A percentile compares a stretch with the other conserved stretches of the same genome.
Conservation (phyloP, 2,113 vertebrate species). For the Scatophagus argus region DNA sequence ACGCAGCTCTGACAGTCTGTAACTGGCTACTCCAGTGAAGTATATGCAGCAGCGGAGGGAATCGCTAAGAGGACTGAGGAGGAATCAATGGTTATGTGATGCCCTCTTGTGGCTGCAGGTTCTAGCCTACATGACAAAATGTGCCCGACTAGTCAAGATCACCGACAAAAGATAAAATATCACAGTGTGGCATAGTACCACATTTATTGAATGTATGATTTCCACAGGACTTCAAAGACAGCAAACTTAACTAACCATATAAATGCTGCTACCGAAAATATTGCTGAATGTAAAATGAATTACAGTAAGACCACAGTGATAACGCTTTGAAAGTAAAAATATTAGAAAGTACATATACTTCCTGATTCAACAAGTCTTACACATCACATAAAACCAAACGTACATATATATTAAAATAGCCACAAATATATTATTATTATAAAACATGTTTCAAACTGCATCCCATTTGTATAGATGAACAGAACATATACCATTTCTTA, state of each 20-base stretch:
- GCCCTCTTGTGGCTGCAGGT: constrained; percentile 54
- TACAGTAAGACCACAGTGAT: constrained; percentile 43
- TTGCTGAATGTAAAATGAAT: constrained; percentile 45
- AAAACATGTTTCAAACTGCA: constrained; percentile 58
- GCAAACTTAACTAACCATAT: constrained; percentile 28
- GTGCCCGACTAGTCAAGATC: not conserved
- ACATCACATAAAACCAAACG: constrained; percentile 52
- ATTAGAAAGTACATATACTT: constrained; percentile 52
- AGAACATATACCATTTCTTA: constrained; percentile 48
- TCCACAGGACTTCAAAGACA: constrained; percentile 52
- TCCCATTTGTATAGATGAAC: constrained; percentile 37
- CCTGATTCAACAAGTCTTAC: constrained; percentile 19
- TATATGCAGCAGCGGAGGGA: not conserved
- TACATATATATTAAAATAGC: constrained; percentile 75
- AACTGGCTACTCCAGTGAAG: not conserved
- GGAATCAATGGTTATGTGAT: constrained; percentile 17
- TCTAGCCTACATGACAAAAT: not conserved
- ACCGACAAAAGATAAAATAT: not conserved
- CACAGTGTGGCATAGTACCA: constrained; percentile 21
- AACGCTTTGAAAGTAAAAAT: constrained; percentile 46
- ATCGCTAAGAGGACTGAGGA: not conserved
- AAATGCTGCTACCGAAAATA: constrained; percentile 57
- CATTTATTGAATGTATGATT: constrained; percentile 70
- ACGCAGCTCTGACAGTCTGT: not conserved
- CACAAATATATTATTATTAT: constrained; percentile 65